Evolutionary conservation across 2,797 vertebrate species (phyloP).

Genomic region (Falco naumanni): DNA sequence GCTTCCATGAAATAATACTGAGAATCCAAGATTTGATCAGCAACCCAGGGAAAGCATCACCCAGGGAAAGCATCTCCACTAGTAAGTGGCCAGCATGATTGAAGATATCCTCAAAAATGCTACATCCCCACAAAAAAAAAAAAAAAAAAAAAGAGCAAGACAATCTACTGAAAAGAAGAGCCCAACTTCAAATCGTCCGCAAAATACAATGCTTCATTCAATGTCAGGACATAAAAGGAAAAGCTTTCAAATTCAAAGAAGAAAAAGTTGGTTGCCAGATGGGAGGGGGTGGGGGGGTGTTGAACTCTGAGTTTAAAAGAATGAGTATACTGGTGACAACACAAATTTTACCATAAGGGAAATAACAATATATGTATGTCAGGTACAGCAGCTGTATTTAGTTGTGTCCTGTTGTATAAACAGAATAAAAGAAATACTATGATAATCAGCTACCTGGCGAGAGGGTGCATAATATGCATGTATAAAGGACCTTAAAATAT

Average conservation of each 20-base stretch:
- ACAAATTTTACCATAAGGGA: not conserved
- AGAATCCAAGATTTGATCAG: not conserved
- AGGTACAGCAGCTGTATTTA: not conserved
- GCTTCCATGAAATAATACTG: not conserved
- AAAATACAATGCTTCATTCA: not conserved
- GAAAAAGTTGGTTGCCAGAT: not conserved
- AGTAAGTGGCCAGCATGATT: not conserved
- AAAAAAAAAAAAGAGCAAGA: not conserved
- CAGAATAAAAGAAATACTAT: not conserved
- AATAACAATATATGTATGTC: not conserved
- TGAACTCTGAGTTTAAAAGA: not conserved
- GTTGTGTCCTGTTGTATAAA: not conserved
- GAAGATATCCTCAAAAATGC: not conserved
- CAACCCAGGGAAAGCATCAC: not conserved
- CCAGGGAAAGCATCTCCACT: not conserved
- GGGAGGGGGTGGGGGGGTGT: accelerated
- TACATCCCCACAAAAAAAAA: not conserved
- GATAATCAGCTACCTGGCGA: not conserved
- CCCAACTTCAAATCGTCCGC: not conserved
- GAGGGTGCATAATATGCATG: not conserved
- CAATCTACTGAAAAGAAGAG: not conserved
- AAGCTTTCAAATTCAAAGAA: not conserved
- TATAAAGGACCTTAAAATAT: not conserved
- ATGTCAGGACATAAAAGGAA: not conserved
- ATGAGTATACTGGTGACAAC: not conserved